Percentiles rank a stretch among this genome's conserved stretches.
Conservation (phyloP, 2,113 vertebrate genomes). For the Calyptomena viridis region DNA sequence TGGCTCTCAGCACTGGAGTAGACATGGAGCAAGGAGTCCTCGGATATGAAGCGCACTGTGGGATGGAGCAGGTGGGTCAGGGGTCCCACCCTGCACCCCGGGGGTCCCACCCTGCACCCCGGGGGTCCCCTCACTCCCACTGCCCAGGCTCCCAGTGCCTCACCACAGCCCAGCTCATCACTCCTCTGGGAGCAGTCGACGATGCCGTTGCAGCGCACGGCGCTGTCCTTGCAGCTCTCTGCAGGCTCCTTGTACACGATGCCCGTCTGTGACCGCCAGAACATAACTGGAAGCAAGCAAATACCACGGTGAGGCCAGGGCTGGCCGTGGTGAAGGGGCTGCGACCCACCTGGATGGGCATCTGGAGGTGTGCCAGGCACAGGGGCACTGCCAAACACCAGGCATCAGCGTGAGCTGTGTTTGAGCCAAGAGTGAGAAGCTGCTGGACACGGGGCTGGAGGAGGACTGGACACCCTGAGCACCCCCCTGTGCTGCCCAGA, state of each 20-base stretch:
- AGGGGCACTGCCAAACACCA: neutral
- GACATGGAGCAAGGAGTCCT: slow-evolving; percentile 74
- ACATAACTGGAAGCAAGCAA: slow-evolving; percentile 59
- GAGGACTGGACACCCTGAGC: neutral
- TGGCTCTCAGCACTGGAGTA: slow-evolving; percentile 65
- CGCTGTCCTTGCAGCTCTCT: slow-evolving; percentile 60
- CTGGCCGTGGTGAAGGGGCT: accelerated
- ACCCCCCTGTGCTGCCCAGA: neutral
- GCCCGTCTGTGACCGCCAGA: slow-evolving; percentile 68
- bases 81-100: accelerated
- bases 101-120: accelerated
- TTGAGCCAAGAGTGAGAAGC: neutral
- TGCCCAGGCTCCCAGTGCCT: accelerated
- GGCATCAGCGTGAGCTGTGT: neutral
- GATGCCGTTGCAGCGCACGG: slow-evolving; percentile 69
- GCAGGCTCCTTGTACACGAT: slow-evolving; percentile 73
- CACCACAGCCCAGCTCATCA: slow-evolving; percentile 77
- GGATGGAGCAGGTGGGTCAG: neutral
- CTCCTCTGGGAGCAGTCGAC: slow-evolving; percentile 70
- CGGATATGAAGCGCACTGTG: slow-evolving; percentile 73
- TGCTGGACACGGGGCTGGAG: neutral
- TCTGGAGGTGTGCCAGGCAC: accelerated
- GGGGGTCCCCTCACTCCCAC: accelerated
- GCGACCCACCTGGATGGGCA: neutral
- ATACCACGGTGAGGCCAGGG: neutral